Percentiles rank a stretch among this genome's conserved stretches.
These are phyloP conservation scores for Chironomus tentans DNA, from an alignment of 2,888 invertebrate species.

Conservation along the genomic window DNA sequence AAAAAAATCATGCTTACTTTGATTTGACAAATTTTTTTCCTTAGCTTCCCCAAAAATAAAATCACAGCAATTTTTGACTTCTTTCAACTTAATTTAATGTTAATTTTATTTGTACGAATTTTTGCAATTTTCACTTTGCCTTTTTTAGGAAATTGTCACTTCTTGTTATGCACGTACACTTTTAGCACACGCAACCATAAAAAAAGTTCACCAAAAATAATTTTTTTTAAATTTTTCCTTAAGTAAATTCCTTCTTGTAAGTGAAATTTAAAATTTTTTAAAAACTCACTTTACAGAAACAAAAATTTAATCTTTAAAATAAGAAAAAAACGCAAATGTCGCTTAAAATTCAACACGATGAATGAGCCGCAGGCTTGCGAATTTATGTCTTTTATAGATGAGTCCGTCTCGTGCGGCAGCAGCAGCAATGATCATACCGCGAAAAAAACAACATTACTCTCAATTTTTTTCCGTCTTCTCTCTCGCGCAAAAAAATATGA, in stretches of 20 bases:
- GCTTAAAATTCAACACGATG: constrained; percentile 8
- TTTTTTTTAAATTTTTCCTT: neutral
- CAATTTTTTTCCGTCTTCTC: neutral
- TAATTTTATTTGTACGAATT: no score
- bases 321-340: neutral
- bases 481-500: neutral
- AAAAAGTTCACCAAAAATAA: neutral
- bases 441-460: neutral
- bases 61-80: neutral
- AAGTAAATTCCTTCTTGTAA: neutral
- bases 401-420: neutral
- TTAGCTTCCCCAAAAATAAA: neutral
- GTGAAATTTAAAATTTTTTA: no score
- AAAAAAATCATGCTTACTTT: neutral
- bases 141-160: no score
- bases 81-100: no score
- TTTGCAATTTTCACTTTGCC: no score
- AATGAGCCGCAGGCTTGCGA: constrained; percentile 22
- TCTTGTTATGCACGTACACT: no score
- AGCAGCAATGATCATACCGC: neutral
- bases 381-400: constrained; percentile 25
- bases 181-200: no score
- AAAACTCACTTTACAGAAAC: no score
- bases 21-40: neutral
- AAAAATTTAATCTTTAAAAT: neutral